Percentiles rank a stretch among this genome's conserved stretches.
Evolutionary conservation across 2,113 vertebrate genomes (phyloP).

Genomic region (Anhinga anhinga): DNA sequence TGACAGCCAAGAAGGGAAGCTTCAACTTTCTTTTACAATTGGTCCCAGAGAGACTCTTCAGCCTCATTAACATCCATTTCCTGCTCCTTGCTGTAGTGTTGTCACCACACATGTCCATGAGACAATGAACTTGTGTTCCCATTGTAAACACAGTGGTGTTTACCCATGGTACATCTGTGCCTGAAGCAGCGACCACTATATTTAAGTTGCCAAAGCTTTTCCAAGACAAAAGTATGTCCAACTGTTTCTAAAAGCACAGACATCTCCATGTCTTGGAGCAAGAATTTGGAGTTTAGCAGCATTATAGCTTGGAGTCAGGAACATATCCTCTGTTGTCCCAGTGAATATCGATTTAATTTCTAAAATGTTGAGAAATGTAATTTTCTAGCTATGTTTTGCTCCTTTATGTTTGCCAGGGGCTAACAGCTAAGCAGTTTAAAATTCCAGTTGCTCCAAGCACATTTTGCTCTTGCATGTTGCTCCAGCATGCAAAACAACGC

Average conservation of each 20-base stretch:
- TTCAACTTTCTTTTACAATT: conserved; percentile 15
- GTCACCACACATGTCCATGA: background rate
- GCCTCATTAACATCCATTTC: conserved; percentile 35
- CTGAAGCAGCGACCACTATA: background rate
- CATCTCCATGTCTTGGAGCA: background rate
- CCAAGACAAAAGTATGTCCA: background rate
- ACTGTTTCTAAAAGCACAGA: background rate
- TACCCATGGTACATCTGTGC: background rate
- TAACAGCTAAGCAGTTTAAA: background rate
- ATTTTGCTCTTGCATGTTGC: background rate
- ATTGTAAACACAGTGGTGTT: background rate
- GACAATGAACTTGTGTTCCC: conserved; percentile 16
- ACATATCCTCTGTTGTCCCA: background rate
- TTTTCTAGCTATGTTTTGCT: conserved; percentile 7
- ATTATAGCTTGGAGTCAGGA: background rate
- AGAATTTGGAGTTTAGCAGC: background rate
- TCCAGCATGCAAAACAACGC: background rate
- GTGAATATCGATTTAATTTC: background rate
- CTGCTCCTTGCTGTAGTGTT: background rate
- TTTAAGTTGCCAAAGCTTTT: conserved; percentile 9
- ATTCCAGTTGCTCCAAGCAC: background rate
- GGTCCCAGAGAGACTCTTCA: conserved; percentile 30
- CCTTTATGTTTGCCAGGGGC: background rate
- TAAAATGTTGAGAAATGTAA: conserved; percentile 4
- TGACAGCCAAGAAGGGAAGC: background rate